These are phyloP conservation scores for Cyclophora punctaria DNA, from an alignment of 2,888 invertebrate genomes.

Conservation along the genomic window DNA sequence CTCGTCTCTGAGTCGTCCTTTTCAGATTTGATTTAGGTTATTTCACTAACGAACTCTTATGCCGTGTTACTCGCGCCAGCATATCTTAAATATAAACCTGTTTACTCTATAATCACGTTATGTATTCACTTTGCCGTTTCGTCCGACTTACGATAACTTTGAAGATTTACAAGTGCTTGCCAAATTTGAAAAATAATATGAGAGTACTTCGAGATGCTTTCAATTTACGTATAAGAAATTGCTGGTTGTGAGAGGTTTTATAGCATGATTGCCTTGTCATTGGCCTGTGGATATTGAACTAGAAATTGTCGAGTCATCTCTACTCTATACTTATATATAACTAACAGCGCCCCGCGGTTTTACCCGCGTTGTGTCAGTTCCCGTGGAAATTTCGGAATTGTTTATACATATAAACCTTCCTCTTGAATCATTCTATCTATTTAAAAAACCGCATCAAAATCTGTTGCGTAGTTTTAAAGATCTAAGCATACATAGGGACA, in stretches of 20 bases:
- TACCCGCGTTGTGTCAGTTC: too few species aligned
- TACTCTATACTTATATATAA: too few species aligned
- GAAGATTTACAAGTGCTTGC: constrained; percentile 23
- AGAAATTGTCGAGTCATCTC: too few species aligned
- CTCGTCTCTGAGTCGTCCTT: constrained; percentile 10
- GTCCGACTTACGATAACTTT: constrained; percentile 29
- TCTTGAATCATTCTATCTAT: too few species aligned
- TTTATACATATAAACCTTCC: too few species aligned
- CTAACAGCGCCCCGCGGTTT: too few species aligned
- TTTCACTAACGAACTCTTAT: constrained; percentile 18
- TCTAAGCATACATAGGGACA: too few species aligned
- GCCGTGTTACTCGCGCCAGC: constrained; percentile 5
- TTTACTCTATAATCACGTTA: constrained; percentile 27
- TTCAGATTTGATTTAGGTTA: constrained; percentile 14
- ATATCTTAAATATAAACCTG: constrained; percentile 3
- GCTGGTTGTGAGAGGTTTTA: background rate
- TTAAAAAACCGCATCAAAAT: too few species aligned
- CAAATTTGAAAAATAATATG: constrained; percentile 26
- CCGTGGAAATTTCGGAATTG: too few species aligned
- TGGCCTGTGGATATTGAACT: too few species aligned
- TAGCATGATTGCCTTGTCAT: too few species aligned
- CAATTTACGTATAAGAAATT: constrained; percentile 16
- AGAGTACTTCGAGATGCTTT: constrained; percentile 18
- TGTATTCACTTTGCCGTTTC: constrained; percentile 28
- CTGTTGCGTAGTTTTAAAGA: too few species aligned